Percentiles rank a stretch among this genome's conserved stretches.
phyloP scores from a whole-genome alignment of 2,797 vertebrate species.

The Martes flavigula region DNA sequence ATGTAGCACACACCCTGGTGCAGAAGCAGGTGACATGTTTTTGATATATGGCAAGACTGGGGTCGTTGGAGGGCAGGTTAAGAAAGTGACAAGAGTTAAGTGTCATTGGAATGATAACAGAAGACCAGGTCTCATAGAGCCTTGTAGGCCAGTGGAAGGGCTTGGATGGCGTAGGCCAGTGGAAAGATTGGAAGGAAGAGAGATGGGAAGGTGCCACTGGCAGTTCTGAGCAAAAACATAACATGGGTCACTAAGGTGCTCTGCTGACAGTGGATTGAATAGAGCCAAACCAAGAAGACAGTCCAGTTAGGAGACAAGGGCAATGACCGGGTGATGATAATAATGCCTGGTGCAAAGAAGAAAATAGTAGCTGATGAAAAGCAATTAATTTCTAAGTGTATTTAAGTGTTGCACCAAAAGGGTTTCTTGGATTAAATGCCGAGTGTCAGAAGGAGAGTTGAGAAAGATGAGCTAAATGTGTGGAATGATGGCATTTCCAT shows the following conservation, averaged over 20 bases:
- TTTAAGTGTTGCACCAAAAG: neutral
- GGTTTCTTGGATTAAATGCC: neutral
- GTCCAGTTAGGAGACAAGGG: neutral
- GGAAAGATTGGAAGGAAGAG: neutral
- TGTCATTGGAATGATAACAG: neutral
- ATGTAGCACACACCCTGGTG: neutral
- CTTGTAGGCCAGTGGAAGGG: neutral
- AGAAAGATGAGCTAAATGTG: neutral
- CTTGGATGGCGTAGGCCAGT: too few species aligned
- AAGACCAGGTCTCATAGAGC: neutral
- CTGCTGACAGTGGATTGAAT: neutral
- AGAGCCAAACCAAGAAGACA: neutral
- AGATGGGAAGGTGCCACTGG: neutral
- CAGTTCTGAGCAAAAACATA: neutral
- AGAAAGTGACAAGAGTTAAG: neutral
- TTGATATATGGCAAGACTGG: neutral
- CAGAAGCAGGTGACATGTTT: neutral
- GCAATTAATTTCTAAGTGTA: neutral
- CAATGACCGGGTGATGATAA: neutral
- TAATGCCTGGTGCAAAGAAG: neutral
- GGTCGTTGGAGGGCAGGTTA: neutral
- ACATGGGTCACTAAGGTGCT: neutral
- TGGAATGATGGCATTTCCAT: neutral
- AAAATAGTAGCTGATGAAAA: neutral
- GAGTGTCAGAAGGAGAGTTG: neutral